A percentile compares a stretch with the other conserved stretches of the same genome.
phyloP scores from a whole-genome alignment of 2,888 invertebrate species.

The Drosophila barbarae region DNA sequence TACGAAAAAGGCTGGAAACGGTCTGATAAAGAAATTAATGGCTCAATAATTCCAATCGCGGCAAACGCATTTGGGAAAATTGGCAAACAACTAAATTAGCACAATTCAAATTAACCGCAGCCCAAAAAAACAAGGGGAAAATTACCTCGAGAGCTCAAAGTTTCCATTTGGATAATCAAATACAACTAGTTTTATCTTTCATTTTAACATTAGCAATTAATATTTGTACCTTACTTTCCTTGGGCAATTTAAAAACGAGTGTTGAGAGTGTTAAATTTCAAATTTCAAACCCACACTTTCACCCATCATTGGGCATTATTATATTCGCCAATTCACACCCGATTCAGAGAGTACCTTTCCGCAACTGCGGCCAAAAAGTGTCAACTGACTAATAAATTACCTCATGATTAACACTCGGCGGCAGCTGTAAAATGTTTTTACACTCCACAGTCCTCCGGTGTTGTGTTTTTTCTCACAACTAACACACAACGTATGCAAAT shows the following conservation, averaged over 20 bases:
- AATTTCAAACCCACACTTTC: conserved; percentile 25
- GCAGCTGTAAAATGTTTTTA: conserved; percentile 35
- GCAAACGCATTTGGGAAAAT: conserved; percentile 4
- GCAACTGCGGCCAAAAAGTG: conserved; percentile 33
- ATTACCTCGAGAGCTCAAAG: neutral
- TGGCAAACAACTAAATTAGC: conserved; percentile 8
- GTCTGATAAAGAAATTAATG: conserved; percentile 14
- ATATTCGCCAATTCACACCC: conserved; percentile 30
- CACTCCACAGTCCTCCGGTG: neutral
- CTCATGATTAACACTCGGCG: conserved; percentile 54
- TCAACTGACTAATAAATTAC: conserved; percentile 49
- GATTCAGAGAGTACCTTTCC: conserved; percentile 20
- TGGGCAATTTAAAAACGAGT: neutral
- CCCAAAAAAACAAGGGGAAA: neutral
- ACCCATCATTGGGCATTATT: conserved; percentile 27
- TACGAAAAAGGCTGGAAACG: conserved; percentile 3
- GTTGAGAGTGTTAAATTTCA: neutral
- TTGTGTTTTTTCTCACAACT: conserved; percentile 19
- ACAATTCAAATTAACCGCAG: conserved; percentile 1
- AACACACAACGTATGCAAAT: conserved; percentile 38
- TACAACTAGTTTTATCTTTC: neutral
- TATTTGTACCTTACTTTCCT: conserved; percentile 8
- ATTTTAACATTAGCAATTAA: neutral
- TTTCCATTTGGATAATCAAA: neutral
- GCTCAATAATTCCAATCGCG: conserved; percentile 10